These are phyloP conservation scores for Glossosoma conforme DNA, from an alignment of 1,140 invertebrate species.

Conservation along the genomic window DNA sequence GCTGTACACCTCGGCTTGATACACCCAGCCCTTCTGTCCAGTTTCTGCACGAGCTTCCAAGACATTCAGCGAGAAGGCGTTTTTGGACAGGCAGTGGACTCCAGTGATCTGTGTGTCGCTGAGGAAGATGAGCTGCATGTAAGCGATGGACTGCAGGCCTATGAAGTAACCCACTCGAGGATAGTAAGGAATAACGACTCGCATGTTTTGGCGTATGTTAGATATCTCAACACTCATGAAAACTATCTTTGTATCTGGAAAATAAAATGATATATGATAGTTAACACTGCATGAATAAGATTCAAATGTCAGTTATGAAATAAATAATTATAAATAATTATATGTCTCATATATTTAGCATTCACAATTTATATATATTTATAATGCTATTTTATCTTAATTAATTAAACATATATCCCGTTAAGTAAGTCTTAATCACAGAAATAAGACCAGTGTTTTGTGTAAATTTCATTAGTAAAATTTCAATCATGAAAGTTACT, in stretches of 20 bases:
- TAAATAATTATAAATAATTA: neutral
- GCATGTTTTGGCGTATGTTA: constrained; percentile 10
- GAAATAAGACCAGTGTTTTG: too few species aligned
- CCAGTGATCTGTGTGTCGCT: constrained; percentile 4
- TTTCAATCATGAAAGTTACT: too few species aligned
- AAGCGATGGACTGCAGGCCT: constrained; percentile 5
- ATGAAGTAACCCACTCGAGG: constrained; percentile 7
- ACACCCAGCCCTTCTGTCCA: constrained; percentile 15
- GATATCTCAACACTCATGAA: constrained; percentile 21
- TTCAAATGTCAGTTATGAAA: neutral
- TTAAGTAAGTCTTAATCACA: neutral
- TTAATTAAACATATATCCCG: neutral
- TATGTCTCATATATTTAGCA: neutral
- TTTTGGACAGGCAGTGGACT: constrained; percentile 16
- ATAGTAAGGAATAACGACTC: constrained; percentile 18
- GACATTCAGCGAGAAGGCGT: constrained; percentile 14
- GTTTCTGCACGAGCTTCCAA: constrained; percentile 6
- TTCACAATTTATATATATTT: neutral
- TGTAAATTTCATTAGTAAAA: too few species aligned
- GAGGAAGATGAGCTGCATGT: constrained; percentile 13
- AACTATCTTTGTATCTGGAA: constrained; percentile 22
- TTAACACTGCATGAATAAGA: too few species aligned
- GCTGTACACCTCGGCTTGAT: constrained; percentile 6
- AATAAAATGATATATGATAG: too few species aligned
- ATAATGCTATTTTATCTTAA: neutral